Conservation (phyloP, 2,113 vertebrate genomes). For the Prunella himalayana region DNA sequence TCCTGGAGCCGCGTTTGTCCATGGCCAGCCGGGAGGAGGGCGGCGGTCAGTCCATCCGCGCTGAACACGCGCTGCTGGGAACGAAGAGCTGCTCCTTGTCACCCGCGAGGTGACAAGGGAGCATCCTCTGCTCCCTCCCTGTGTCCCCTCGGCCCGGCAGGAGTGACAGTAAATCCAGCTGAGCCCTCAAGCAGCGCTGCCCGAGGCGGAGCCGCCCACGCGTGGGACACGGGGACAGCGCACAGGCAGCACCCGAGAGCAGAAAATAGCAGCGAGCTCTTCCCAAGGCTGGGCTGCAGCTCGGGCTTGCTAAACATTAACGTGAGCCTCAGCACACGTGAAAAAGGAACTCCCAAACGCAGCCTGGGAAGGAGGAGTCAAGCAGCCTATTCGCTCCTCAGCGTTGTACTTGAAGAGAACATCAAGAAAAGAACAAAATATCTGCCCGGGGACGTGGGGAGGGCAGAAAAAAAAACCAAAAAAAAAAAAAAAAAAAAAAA, state of each 20-base stretch:
- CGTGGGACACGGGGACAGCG: background rate
- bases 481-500: background rate
- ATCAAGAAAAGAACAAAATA: background rate
- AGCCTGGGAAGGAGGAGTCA: background rate
- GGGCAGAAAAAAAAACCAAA: background rate
- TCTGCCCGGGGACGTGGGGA: background rate
- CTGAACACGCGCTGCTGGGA: fast-evolving
- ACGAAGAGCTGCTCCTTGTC: fast-evolving
- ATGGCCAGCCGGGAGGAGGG: background rate
- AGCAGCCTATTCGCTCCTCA: fast-evolving
- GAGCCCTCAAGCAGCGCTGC: background rate
- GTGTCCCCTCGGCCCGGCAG: background rate
- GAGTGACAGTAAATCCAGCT: fast-evolving
- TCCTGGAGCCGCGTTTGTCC: background rate
- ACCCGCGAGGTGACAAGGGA: background rate
- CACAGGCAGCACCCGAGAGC: background rate
- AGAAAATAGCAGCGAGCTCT: background rate
- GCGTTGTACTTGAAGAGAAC: background rate
- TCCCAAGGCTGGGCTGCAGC: background rate
- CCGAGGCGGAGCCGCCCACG: background rate
- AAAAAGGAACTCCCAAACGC: background rate
- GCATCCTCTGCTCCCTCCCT: background rate
- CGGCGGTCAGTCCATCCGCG: background rate
- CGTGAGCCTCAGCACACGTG: background rate
- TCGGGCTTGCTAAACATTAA: background rate